A percentile compares a stretch with the other conserved stretches of the same genome.
Evolutionary conservation across 2,113 vertebrate genomes (phyloP).

Genomic region (Oncorhynchus clarkii): DNA sequence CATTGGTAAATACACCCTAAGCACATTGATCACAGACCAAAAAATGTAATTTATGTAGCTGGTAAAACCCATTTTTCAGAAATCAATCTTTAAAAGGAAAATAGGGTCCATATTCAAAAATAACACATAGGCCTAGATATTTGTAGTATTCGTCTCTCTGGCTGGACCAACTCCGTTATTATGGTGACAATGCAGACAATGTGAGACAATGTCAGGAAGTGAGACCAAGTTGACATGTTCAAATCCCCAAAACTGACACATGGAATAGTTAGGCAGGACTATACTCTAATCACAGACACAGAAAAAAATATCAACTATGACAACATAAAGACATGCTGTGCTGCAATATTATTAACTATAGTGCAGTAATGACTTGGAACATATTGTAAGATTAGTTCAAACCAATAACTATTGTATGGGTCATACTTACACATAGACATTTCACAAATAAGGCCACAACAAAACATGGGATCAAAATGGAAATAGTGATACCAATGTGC

Average conservation of each 20-base stretch:
- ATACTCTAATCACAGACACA: no score
- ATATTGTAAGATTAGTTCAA: neutral
- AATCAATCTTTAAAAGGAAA: neutral
- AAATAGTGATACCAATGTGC: neutral
- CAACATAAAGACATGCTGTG: neutral
- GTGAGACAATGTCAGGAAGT: neutral
- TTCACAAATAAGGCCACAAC: neutral
- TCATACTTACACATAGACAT: neutral
- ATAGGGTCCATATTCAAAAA: no score
- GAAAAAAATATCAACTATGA: no score
- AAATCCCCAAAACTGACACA: no score
- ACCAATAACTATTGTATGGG: neutral
- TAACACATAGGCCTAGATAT: no score
- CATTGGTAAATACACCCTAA: neutral
- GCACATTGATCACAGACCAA: neutral
- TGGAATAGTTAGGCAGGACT: no score
- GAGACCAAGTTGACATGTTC: neutral
- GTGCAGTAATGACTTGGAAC: neutral
- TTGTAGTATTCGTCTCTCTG: no score
- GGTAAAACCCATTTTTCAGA: no score
- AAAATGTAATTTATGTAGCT: neutral
- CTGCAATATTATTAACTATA: neutral
- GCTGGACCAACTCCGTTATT: neutral
- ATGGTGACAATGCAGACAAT: neutral
- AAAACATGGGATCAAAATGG: neutral